Evolutionary conservation across 2,888 invertebrate species (phyloP), one percentile per base, ranked within the genome.

Genomic region (Scaeva pyrastri): DNA sequence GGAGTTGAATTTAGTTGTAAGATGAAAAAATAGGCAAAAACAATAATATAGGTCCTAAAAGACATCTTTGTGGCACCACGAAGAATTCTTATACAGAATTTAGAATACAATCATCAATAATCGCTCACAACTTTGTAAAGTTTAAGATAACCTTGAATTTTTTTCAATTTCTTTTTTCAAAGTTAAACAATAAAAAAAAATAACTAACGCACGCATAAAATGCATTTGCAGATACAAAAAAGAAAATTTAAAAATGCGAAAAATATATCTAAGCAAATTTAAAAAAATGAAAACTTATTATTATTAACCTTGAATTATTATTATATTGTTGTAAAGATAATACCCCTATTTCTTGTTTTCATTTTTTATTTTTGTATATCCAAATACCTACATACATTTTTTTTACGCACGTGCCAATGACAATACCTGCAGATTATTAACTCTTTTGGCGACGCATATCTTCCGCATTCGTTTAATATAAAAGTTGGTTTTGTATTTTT

Each of bases 401-500:
- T 70, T 77, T 1, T 19, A 68, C 73, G 73, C 78, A 83, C 83
- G 83, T 78, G 78, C 68, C 73, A 78, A 74, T 74, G 83, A 64
- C 62, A 83, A 64, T 43, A 70, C 36, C 55, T 26, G 68, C 68
- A 73, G 73, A 73, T 77, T 45, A 73, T 21, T 45, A 73, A 78
- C 48, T 52, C 60, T 70, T 68, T 78, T 73, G 72, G 68, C 56
- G 76, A 48, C 83, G 73, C 39, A 55, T 55, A 66, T 83, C 83
- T 83, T 83, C 83, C 83, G 83, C 83, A 83, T 83, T 83, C 83
- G 41, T 74, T 70, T 31, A n/a, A n/a, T n/a, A 64, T 64, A 58
- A 31, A 66, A 31, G 19, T 55, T 60, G 10, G 11, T 58, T 68
- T 12, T 14, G 70, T 60, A 64, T 76, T 62, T 76, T 64, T 56